Evolutionary conservation across 2,888 invertebrate genomes (phyloP), one percentile per base, ranked within the genome.

Genomic region (Scaptomyza cyrtandrae): DNA sequence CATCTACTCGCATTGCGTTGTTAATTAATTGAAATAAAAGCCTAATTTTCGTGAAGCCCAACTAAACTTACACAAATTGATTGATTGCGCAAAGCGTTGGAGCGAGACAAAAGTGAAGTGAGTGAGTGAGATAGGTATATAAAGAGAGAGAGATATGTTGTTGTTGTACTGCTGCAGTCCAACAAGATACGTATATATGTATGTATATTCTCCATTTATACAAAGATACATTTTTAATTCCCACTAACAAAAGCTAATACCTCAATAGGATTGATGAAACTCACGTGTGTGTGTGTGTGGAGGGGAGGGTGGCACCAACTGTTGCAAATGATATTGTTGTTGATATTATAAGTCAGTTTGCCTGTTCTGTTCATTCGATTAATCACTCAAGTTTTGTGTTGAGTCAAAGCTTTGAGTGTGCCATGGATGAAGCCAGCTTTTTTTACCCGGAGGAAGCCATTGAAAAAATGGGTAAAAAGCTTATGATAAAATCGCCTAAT

Each of bases 181-280:
- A 7, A 64, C 29, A 6, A 55, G 65, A 64, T 65, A 64, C 64
- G 55, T 37, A 65, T 55, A 63, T 56, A 56, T 19, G 2, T 19
- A 19, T 19, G 19, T 19, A 19, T 19, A 57, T 57, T 64, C 29
- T 29, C 24, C 24, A 24, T 24, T 4, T 3, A 24, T 24, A 5
- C 24, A 4, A 24, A 24, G 24, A 24, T 24, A 24, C 5, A n/a
- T n/a, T 24, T 24, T 24, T 24, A 24, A 24, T 24, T 5, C 24
- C 24, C 24, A 24, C 24, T 24, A 2, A 4, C 57, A 66, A 65
- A 57, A 57, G 66, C 50, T 48, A 29, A 63, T 66, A 31, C 57
- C 39, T 52, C 52, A 67, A 65, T 37, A 41, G 52, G 52, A 37
- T 67, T 41, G 65, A 52, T 65, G 50, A 29, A 49, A 45, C 35